Percentiles rank a stretch among this genome's conserved stretches.
Evolutionary conservation across 2,113 vertebrate species (phyloP).

Genomic region (Myrmecophaga tridactyla): DNA sequence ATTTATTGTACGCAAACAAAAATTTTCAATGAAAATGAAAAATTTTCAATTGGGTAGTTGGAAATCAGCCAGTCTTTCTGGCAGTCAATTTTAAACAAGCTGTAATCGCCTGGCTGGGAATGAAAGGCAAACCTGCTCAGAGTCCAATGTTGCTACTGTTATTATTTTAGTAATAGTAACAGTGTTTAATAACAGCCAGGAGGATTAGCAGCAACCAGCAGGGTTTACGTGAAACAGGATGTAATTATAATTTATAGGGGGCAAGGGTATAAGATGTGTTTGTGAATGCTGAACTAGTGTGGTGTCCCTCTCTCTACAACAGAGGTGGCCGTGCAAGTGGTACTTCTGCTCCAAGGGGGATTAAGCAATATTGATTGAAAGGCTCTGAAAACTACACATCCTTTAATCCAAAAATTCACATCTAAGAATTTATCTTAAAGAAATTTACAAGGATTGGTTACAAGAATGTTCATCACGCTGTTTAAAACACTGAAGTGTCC

Average conservation of each 20-base stretch:
- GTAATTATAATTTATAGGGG: slow-evolving; percentile 15
- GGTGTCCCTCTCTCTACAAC: not conserved
- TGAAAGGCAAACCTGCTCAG: not conserved
- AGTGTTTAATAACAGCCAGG: not conserved
- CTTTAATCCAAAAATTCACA: not conserved
- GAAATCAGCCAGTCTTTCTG: slow-evolving; percentile 41
- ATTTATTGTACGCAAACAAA: slow-evolving; percentile 48
- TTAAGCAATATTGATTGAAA: not conserved
- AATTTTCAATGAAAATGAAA: slow-evolving; percentile 9
- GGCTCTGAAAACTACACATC: not conserved
- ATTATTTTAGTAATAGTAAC: not conserved
- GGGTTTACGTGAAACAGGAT: slow-evolving; percentile 25
- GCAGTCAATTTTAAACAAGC: slow-evolving; percentile 31
- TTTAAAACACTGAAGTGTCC: not conserved
- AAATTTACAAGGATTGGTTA: not conserved
- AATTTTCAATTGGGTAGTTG: slow-evolving; percentile 39
- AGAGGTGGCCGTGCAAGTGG: not conserved
- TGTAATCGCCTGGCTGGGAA: slow-evolving; percentile 30
- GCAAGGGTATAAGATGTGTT: not conserved
- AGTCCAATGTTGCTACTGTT: not conserved
- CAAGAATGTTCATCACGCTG: not conserved
- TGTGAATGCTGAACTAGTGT: not conserved
- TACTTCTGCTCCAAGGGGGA: not conserved
- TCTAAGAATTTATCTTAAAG: not conserved
- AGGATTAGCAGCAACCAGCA: slow-evolving; percentile 33